Conservation (phyloP, 2,797 vertebrate genomes). For the Acropternis orthonyx region DNA sequence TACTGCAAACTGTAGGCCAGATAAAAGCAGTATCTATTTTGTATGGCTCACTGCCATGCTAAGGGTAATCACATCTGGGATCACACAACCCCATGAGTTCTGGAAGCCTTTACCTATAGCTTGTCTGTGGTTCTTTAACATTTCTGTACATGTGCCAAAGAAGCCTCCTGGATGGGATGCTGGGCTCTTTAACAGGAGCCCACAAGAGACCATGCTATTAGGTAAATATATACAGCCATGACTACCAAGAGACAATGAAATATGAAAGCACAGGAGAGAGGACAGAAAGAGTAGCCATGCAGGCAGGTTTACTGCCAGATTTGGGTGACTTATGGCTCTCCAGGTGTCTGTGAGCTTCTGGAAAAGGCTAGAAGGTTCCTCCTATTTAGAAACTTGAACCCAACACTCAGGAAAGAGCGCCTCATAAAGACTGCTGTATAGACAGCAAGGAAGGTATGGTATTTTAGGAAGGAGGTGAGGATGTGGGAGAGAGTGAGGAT, state of each 20-base stretch:
- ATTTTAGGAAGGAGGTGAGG: not conserved
- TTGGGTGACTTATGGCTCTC: constrained; percentile 13
- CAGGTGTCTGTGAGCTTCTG: not conserved
- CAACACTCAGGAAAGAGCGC: not conserved
- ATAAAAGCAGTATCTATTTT: not conserved
- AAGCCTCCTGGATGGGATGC: not conserved
- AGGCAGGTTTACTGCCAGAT: constrained; percentile 3
- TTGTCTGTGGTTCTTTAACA: not conserved
- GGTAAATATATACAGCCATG: not conserved
- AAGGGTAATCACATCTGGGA: not conserved
- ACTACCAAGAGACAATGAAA: not conserved
- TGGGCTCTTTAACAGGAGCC: not conserved
- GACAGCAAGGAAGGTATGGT: not conserved
- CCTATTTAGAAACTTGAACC: not conserved
- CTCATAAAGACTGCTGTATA: not conserved
- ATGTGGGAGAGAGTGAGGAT: not conserved
- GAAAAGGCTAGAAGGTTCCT: constrained; percentile 16
- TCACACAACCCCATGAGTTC: not conserved
- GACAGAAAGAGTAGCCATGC: not conserved
- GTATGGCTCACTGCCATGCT: not conserved
- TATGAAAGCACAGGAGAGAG: not conserved
- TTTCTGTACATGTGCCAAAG: not conserved
- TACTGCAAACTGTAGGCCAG: not conserved
- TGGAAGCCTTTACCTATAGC: not conserved
- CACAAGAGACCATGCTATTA: not conserved